Percentiles rank a stretch among this genome's conserved stretches.
phyloP scores from a whole-genome alignment of 1,140 invertebrate genomes.

The Panagrolaimus sp. region DNA sequence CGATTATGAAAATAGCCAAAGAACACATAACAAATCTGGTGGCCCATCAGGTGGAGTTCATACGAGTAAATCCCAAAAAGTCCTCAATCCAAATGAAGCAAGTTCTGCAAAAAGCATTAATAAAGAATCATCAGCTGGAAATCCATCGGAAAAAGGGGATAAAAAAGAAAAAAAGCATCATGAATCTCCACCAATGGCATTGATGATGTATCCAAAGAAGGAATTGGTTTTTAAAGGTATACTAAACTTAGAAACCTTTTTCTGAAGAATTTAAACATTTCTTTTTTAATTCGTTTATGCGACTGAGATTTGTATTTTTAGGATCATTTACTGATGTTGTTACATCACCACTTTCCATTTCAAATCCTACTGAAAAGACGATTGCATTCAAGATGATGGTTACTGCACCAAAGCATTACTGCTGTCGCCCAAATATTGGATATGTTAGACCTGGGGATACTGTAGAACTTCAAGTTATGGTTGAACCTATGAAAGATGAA shows the following conservation, averaged over 20 bases:
- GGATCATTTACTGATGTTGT: background rate
- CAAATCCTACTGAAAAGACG: background rate
- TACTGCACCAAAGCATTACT: slow-evolving; percentile 10
- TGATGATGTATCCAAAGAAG: background rate
- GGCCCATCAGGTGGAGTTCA: too few relatives aligned
- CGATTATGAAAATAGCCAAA: too few relatives aligned
- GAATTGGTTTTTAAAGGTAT: slow-evolving; percentile 4
- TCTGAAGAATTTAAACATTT: background rate
- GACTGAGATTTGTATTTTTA: background rate
- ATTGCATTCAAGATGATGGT: slow-evolving; percentile 10
- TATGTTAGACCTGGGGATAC: slow-evolving; percentile 8
- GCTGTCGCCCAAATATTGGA: background rate
- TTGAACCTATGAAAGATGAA: slow-evolving; percentile 2
- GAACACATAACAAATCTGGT: too few relatives aligned
- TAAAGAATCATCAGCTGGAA: too few relatives aligned
- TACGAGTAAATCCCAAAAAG: too few relatives aligned
- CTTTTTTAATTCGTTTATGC: too few relatives aligned
- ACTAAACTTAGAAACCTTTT: background rate
- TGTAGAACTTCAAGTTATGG: slow-evolving; percentile 6
- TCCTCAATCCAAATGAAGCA: too few relatives aligned
- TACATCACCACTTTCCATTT: background rate
- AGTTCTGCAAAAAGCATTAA: too few relatives aligned
- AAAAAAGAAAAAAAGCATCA: background rate
- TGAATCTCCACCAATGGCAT: background rate
- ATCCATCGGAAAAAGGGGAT: slow-evolving; percentile 4